A percentile compares a stretch with the other conserved stretches of the same genome.
Conservation (phyloP, 2,888 invertebrate species). For the Criorhina ranunculi region DNA sequence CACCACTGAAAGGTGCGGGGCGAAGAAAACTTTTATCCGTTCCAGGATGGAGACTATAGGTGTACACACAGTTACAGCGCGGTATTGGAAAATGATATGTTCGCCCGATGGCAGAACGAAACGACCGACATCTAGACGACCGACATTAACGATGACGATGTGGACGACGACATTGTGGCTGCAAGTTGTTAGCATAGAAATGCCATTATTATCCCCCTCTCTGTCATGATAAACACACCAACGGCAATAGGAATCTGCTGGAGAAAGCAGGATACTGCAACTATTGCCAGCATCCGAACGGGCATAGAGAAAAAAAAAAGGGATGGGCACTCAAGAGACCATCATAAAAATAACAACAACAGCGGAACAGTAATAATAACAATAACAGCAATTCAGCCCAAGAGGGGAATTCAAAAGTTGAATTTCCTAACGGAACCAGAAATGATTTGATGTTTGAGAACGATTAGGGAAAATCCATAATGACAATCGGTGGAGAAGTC, state of each 20-base stretch:
- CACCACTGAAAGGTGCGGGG: constrained; percentile 52
- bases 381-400: constrained; percentile 66
- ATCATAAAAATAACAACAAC: constrained; percentile 69
- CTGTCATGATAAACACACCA: constrained; percentile 47
- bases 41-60: neutral
- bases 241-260: constrained; percentile 40
- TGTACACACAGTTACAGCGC: constrained; percentile 37
- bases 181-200: constrained; percentile 77
- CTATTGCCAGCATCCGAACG: constrained; percentile 26
- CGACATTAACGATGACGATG: constrained; percentile 30
- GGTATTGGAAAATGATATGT: constrained; percentile 74
- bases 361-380: constrained; percentile 74
- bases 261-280: constrained; percentile 70
- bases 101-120: constrained; percentile 65
- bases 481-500: constrained; percentile 70
- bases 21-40: constrained; percentile 49
- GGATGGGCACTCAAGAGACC: constrained; percentile 70
- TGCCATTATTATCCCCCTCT: constrained; percentile 68
- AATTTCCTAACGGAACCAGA: constrained; percentile 75
- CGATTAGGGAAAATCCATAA: constrained; percentile 76
- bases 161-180: constrained; percentile 68
- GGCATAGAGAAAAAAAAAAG: constrained; percentile 38
- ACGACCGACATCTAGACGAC: constrained; percentile 66
- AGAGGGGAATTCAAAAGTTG: constrained; percentile 55
- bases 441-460: constrained; percentile 77